Evolutionary conservation across 2,797 vertebrate genomes (phyloP).

Genomic region (Chloroceryle amazona): DNA sequence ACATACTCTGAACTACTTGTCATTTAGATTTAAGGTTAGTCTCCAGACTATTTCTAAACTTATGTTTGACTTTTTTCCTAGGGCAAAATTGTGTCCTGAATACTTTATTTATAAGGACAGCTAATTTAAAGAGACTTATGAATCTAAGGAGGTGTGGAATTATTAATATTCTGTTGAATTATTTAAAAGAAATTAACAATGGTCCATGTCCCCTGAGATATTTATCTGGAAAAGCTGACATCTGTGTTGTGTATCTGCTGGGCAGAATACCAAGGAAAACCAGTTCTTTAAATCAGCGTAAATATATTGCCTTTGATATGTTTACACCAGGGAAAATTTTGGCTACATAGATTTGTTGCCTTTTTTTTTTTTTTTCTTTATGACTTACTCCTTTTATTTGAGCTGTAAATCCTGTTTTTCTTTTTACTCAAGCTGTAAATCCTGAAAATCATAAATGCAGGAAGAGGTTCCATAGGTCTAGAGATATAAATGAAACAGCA

Average conservation of each 20-base stretch:
- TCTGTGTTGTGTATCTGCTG: neutral
- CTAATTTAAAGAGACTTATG: neutral
- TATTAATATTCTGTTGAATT: neutral
- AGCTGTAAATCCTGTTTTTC: neutral
- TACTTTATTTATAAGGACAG: neutral
- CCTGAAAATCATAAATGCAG: neutral
- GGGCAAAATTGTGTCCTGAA: neutral
- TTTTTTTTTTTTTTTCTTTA: neutral
- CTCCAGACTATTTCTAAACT: neutral
- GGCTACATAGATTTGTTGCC: neutral
- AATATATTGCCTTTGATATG: neutral
- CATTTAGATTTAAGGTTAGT: neutral
- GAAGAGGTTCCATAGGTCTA: neutral
- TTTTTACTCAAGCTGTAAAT: neutral
- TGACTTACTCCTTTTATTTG: neutral
- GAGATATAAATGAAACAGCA: neutral
- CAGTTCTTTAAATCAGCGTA: neutral
- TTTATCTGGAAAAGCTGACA: neutral
- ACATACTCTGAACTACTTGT: neutral
- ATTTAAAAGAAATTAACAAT: slow-evolving; percentile 13
- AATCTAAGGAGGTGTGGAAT: neutral
- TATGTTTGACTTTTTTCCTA: neutral
- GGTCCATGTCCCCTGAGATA: neutral
- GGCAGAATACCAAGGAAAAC: neutral
- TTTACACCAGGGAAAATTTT: neutral